Base-by-base conservation (phyloP, 2,113 vertebrate genomes). In the Eudorcas thomsonii region DNA sequence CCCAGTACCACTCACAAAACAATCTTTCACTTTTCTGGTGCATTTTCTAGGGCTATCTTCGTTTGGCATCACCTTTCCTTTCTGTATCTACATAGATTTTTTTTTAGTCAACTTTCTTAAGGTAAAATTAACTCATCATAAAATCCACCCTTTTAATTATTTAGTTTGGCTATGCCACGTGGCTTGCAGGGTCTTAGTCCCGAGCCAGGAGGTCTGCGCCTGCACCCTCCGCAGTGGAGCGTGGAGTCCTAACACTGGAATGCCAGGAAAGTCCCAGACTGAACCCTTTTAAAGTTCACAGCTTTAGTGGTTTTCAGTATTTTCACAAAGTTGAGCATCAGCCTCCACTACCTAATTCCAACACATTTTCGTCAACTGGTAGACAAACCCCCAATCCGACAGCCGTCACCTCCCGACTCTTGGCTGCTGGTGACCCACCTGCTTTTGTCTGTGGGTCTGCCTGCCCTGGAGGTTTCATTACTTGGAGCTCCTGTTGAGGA, bases 341-440 rank as follows among this genome's bases (percentile, higher is more conserved):
- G 3, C 9, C 43, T 13, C 28, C 14, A 7, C 26, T 2, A 0
- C 54, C 6, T 19, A 1, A 10, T 11, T 30, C 21, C 13, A 23
- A 6, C 7, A n/a, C 45, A 0, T 54, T 67, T 57, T 10, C 2
- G 10, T 15, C 54, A 9, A 28, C 23, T 6, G 6, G 19, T 14
- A 3, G 67, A 19, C 36, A 90, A 5, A 1, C 54, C 21, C 7
- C 33, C 0, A 0, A 0, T n/a, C 11, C 13, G 3, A 12, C 2
- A 9, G 52, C 50, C 54, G 0, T 39, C 52, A 16, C 2, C 25
- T 5, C 45, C 5, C 15, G 13, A 1, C 26, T 39, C 54, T 2
- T 10, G 64, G n/a, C 84, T 21, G 62, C 30, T 17, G 25, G 4
- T 52, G 14, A 6, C 26, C 25, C 7, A 2, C 15, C 14, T 23